These are phyloP conservation scores for Columba janthina DNA, from an alignment of 2,113 vertebrate species.

Conservation along the genomic window DNA sequence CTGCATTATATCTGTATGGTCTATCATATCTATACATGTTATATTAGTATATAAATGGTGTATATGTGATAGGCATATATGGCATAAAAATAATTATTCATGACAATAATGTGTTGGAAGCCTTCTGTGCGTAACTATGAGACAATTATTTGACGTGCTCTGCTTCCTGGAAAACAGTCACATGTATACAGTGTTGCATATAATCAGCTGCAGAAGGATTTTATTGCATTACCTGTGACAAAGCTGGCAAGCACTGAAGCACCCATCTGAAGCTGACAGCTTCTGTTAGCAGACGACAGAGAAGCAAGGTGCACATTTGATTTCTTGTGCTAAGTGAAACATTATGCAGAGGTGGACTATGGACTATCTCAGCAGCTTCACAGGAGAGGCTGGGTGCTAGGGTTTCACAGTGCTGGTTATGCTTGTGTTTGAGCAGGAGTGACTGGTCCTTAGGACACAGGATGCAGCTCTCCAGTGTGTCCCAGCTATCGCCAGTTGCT, in stretches of 20 bases:
- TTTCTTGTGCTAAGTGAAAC: neutral
- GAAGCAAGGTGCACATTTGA: neutral
- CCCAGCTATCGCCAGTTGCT: neutral
- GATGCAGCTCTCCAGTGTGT: neutral
- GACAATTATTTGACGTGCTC: neutral
- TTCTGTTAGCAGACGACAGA: neutral
- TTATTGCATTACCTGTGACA: neutral
- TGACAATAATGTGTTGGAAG: neutral
- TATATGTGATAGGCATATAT: neutral
- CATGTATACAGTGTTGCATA: neutral
- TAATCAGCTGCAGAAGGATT: neutral
- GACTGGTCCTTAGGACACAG: neutral
- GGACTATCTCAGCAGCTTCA: neutral
- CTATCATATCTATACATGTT: neutral
- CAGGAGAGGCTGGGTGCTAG: neutral
- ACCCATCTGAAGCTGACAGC: neutral
- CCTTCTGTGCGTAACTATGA: neutral
- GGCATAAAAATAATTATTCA: neutral
- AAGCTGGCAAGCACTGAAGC: neutral
- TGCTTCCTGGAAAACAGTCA: neutral
- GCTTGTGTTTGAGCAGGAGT: neutral
- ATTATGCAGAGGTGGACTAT: neutral
- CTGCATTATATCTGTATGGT: neutral
- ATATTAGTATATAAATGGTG: neutral
- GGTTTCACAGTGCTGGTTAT: accelerated